Conservation (phyloP, 2,113 vertebrate species). For the Apeltes quadracus region DNA sequence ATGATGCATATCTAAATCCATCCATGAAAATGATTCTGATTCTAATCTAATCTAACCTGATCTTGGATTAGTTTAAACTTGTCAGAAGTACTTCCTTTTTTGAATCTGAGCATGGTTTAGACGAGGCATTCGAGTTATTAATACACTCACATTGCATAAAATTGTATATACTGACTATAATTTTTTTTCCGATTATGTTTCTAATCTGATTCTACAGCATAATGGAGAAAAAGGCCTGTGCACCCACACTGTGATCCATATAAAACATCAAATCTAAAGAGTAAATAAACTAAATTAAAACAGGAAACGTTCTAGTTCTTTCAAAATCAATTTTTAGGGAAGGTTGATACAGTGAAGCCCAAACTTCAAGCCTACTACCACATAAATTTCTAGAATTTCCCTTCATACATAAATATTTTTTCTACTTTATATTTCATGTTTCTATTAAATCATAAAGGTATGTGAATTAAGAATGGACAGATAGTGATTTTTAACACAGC, state of each 20-base stretch:
- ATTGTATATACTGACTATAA: neutral
- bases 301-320: neutral
- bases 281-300: conserved; percentile 6
- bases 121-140: neutral
- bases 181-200: neutral
- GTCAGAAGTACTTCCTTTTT: neutral
- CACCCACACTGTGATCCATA: conserved; percentile 35
- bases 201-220: conserved; percentile 3
- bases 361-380: conserved; percentile 13
- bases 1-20: conserved; percentile 1
- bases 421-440: conserved; percentile 70
- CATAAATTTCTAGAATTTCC: conserved; percentile 64
- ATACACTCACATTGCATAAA: neutral
- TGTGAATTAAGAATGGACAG: conserved; percentile 71
- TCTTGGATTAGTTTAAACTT: neutral
- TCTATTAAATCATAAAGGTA: conserved; percentile 68
- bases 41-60: too few relatives aligned
- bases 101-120: neutral
- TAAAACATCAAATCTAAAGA: conserved; percentile 7
- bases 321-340: conserved; percentile 24
- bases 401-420: conserved; percentile 64
- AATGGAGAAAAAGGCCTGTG: neutral
- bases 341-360: neutral
- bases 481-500: conserved; percentile 84
- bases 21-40: neutral